Evolutionary conservation across 2,113 vertebrate genomes (phyloP), one percentile per base, ranked within the genome.

Genomic region (Capreolus pygargus): DNA sequence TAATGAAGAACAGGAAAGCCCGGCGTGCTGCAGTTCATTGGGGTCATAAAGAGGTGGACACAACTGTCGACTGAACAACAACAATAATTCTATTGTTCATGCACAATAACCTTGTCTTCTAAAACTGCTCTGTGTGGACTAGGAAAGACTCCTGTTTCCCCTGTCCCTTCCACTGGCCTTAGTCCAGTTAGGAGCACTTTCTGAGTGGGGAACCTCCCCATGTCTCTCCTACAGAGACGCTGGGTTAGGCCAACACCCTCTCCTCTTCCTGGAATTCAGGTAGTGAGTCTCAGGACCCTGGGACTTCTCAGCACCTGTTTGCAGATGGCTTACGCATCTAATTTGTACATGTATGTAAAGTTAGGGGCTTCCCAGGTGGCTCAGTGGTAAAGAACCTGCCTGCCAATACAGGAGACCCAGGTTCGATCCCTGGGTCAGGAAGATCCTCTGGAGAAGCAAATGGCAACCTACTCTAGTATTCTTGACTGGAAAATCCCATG

Each of bases 191-290:
- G 50, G 52, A 21, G 39, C 13, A 16, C 7, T 67, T 84, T 78
- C 87, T 30, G 60, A 15, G 28, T 0, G 2, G 25, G 10, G 39
- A 91, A 16, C 21, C 33, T 52, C 67, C 4, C 30, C 7, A 2
- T 0, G 36, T n/a, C 13, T 23, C 8, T 14, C 8, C 61, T 7
- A 2, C 1, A 16, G 79, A 82, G 55, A 45, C 0, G 14, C 4
- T 5, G 8, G 6, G 9, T 28, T 10, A 43, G 45, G 17, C 43
- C 7, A 0, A 33, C 28, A 28, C 54, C 19, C 3, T 39, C 67
- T 1, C 10, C 57, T 16, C 50, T 45, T 45, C 61, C 86, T 5
- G 21, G 76, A 52, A 61, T 50, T 61, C 28, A n/a, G 1, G 10
- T 0, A 23, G 21, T 3, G 9, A 55, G 3, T 12, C 89, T 43